Percentiles rank a stretch among this genome's conserved stretches.
These are phyloP conservation scores for Anhinga anhinga DNA, from an alignment of 2,113 vertebrate species.

Conservation along the genomic window DNA sequence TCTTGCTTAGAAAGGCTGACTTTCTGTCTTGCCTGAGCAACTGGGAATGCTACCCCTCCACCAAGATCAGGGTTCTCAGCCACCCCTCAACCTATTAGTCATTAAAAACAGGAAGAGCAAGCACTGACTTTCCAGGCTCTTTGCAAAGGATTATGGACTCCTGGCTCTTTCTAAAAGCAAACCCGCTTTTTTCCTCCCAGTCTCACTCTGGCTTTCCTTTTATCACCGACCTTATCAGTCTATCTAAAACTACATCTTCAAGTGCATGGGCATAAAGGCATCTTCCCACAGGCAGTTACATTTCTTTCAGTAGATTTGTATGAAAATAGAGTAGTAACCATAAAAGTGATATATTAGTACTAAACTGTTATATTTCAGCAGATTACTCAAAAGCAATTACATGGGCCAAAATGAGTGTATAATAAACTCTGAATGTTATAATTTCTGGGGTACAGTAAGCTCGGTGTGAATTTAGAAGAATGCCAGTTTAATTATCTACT, in stretches of 20 bases:
- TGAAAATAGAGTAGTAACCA: neutral
- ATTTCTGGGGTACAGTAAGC: neutral
- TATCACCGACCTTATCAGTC: accelerated
- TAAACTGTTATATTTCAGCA: neutral
- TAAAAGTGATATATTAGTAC: neutral
- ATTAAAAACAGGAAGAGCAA: neutral
- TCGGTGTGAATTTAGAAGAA: neutral
- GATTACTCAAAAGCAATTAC: slow-evolving; percentile 28
- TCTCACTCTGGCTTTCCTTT: neutral
- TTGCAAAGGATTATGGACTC: neutral
- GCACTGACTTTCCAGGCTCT: neutral
- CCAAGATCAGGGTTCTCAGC: neutral
- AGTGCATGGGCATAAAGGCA: neutral
- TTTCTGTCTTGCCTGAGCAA: neutral
- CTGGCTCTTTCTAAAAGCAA: neutral
- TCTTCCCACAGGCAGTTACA: neutral
- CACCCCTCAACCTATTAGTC: neutral
- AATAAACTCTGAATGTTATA: slow-evolving; percentile 15
- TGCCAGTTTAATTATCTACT: slow-evolving; percentile 1
- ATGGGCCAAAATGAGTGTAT: neutral
- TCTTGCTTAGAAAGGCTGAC: neutral
- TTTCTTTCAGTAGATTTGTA: slow-evolving; percentile 8
- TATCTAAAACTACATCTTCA: neutral
- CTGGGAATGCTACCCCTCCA: accelerated
- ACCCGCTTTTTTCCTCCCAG: neutral